These are phyloP conservation scores for Pterois miles DNA, from an alignment of 2,797 vertebrate genomes.

Conservation along the genomic window DNA sequence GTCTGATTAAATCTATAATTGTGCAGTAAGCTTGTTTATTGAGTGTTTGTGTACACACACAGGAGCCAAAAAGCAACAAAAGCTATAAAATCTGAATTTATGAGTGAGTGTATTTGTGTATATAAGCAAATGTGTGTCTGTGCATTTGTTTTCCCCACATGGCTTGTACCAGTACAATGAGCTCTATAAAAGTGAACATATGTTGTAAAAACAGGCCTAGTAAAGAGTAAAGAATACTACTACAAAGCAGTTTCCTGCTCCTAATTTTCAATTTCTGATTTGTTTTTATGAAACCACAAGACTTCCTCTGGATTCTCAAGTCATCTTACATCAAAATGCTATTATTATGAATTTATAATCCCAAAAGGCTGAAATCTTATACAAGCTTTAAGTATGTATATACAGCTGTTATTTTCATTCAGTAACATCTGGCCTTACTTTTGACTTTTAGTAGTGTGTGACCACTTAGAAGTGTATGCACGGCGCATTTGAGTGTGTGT, in stretches of 20 bases:
- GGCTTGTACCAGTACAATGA: constrained; percentile 26
- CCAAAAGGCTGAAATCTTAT: neutral
- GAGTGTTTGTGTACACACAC: constrained; percentile 37
- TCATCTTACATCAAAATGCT: constrained; percentile 14
- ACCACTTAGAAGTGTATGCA: neutral
- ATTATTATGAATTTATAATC: constrained; percentile 1
- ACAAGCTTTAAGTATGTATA: neutral
- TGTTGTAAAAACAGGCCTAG: constrained; percentile 9
- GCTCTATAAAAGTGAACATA: constrained; percentile 39
- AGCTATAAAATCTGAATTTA: constrained; percentile 57
- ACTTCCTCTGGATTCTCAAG: neutral
- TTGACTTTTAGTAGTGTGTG: neutral
- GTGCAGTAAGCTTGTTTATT: constrained; percentile 33
- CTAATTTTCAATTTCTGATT: constrained; percentile 23
- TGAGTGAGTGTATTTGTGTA: constrained; percentile 22
- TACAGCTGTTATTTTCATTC: constrained; percentile 7
- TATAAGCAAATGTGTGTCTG: neutral
- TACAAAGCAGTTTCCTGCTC: constrained; percentile 2
- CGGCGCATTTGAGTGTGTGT: neutral
- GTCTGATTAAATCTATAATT: constrained; percentile 37
- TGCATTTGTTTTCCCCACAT: constrained; percentile 11
- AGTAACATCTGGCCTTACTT: neutral
- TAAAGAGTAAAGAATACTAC: constrained; percentile 3
- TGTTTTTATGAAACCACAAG: constrained; percentile 17
- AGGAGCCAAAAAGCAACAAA: constrained; percentile 44